These are phyloP conservation scores for Ictalurus punctatus DNA, from an alignment of 2,113 vertebrate species.

Conservation along the genomic window DNA sequence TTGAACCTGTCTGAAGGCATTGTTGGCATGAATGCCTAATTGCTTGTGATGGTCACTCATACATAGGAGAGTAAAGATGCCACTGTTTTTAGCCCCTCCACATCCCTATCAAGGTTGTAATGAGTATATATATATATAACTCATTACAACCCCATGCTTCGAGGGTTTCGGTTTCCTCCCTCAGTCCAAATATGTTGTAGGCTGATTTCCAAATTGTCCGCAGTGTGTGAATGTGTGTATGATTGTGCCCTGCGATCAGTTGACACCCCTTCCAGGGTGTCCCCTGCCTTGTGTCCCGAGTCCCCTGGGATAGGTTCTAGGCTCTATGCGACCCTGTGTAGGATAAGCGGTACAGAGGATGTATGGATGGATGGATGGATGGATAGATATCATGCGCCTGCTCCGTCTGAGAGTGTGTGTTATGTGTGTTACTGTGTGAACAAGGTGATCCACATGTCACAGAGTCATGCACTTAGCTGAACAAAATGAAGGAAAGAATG, in stretches of 20 bases:
- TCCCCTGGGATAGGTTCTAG: no score
- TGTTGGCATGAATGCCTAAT: constrained; percentile 75
- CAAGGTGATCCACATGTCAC: constrained; percentile 4
- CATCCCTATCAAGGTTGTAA: constrained; percentile 82
- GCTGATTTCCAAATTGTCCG: no score
- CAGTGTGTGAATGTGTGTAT: no score
- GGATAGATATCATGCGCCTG: neutral
- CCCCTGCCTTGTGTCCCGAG: no score
- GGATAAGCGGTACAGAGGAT: no score
- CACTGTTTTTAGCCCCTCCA: constrained; percentile 75
- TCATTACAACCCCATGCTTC: no score
- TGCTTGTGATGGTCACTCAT: constrained; percentile 81
- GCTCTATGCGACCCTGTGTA: no score
- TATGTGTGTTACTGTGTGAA: neutral
- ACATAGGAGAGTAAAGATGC: constrained; percentile 71
- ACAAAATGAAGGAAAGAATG: constrained; percentile 6
- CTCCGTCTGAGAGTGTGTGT: neutral
- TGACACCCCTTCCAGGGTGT: no score
- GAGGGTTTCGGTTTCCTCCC: no score
- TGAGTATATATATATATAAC: constrained; percentile 43
- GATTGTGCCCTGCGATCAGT: no score
- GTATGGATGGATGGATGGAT: no score
- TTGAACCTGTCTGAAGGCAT: constrained; percentile 85
- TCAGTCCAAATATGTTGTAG: no score
- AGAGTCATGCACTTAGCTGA: constrained; percentile 5